A percentile compares a stretch with the other conserved stretches of the same genome.
Evolutionary conservation across 2,888 invertebrate genomes (phyloP).

Genomic region (Epiperipatus broadwayi): DNA sequence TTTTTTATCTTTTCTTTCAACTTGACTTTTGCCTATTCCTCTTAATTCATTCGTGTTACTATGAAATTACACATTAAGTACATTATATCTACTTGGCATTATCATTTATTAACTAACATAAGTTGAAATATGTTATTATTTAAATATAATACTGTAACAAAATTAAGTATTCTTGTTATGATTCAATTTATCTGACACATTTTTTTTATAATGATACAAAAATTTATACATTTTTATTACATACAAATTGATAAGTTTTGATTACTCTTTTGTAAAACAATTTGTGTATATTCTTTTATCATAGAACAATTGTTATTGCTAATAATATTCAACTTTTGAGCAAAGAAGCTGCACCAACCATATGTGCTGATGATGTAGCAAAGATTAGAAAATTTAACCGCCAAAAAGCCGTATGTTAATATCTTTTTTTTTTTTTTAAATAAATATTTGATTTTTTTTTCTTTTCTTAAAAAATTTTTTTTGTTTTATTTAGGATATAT

Average conservation of each 20-base stretch:
- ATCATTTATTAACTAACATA: no score
- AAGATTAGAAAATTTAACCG: conserved; percentile 58
- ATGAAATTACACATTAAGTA: no score
- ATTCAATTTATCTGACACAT: conserved; percentile 5
- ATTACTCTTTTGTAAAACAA: no score
- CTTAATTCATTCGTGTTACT: no score
- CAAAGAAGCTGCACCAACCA: conserved; percentile 46
- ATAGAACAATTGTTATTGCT: conserved; percentile 73
- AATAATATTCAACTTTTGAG: conserved; percentile 74
- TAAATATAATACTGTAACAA: no score
- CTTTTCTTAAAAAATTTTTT: not conserved
- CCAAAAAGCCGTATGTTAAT: conserved; percentile 21
- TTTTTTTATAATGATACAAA: conserved; percentile 7
- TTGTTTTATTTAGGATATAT: conserved; percentile 41
- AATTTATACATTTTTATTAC: conserved; percentile 1
- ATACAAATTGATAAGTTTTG: no score
- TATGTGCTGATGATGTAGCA: conserved; percentile 68
- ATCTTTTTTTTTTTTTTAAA: not conserved
- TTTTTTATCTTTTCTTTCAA: no score
- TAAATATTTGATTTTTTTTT: not conserved
- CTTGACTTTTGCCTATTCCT: no score
- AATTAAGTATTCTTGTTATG: conserved; percentile 11
- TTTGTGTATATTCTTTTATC: conserved; percentile 22
- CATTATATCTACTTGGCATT: no score
- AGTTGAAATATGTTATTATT: no score